These are phyloP conservation scores for Tineola bisselliella DNA, from an alignment of 2,888 invertebrate species.

Conservation along the genomic window DNA sequence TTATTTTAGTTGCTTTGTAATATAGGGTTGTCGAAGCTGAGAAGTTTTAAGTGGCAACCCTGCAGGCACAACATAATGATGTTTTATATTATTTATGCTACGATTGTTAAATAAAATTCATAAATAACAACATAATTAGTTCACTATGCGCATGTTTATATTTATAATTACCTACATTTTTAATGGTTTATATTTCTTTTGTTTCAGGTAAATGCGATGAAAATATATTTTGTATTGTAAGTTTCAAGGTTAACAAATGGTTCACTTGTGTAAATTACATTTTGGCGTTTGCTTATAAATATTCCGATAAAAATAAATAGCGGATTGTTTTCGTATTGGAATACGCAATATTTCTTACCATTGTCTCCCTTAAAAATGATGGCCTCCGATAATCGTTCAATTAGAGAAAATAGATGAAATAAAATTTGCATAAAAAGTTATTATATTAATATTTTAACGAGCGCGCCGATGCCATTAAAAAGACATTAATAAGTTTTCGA, in stretches of 20 bases:
- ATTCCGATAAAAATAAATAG: not conserved
- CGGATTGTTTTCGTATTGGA: not conserved
- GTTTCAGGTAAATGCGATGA: not conserved
- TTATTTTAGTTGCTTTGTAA: conserved; percentile 4
- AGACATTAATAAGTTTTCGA: conserved; percentile 21
- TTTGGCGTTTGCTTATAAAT: not conserved
- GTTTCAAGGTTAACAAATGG: not conserved
- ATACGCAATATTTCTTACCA: not conserved
- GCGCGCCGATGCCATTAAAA: conserved; percentile 22
- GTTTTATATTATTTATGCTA: not conserved
- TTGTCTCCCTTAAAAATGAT: not conserved
- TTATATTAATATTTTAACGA: conserved; percentile 1
- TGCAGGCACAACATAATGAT: not conserved
- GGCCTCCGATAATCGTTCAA: not conserved
- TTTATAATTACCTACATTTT: not conserved
- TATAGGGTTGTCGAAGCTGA: not conserved
- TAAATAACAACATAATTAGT: not conserved
- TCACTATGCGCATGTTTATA: not conserved
- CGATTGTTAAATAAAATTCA: not conserved
- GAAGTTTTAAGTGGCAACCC: not conserved
- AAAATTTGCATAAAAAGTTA: not conserved
- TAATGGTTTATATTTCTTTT: not conserved
- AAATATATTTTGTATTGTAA: not conserved
- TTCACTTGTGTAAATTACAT: not conserved
- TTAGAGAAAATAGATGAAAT: not conserved